Conservation (phyloP, 2,113 vertebrate genomes). For the Eupsittula cactorum region DNA sequence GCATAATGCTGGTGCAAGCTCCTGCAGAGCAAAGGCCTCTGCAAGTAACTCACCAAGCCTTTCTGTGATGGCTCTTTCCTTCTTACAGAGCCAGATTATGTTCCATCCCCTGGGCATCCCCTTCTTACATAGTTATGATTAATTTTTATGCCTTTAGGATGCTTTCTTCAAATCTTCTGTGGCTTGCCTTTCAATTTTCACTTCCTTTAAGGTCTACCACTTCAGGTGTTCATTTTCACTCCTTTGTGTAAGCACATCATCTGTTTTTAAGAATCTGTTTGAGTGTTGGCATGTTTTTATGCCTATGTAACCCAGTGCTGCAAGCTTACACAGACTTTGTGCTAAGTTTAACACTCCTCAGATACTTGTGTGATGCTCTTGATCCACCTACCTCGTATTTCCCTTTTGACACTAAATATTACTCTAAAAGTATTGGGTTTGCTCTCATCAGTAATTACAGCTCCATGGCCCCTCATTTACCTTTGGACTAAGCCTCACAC, state of each 20-base stretch:
- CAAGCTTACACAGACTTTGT: neutral
- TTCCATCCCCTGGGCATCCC: neutral
- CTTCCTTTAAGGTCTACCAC: neutral
- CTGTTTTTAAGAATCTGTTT: neutral
- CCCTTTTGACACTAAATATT: neutral
- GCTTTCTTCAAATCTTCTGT: neutral
- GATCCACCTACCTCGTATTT: neutral
- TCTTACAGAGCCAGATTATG: neutral
- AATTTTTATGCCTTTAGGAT: neutral
- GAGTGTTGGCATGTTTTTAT: accelerated
- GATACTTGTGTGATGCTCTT: accelerated
- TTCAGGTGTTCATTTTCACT: neutral
- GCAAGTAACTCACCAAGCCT: neutral
- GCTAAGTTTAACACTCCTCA: neutral
- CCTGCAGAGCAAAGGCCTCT: neutral
- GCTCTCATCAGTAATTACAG: neutral
- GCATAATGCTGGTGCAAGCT: neutral
- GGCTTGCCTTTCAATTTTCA: neutral
- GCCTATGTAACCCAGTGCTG: neutral
- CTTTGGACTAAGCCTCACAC: neutral
- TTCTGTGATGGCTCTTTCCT: neutral
- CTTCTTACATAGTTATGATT: neutral
- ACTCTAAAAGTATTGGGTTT: neutral
- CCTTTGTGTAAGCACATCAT: neutral
- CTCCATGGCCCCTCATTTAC: neutral